A percentile compares a stretch with the other conserved stretches of the same genome.
These are phyloP conservation scores for Thinocorus orbignyianus DNA, from an alignment of 2,113 vertebrate species.

Conservation along the genomic window DNA sequence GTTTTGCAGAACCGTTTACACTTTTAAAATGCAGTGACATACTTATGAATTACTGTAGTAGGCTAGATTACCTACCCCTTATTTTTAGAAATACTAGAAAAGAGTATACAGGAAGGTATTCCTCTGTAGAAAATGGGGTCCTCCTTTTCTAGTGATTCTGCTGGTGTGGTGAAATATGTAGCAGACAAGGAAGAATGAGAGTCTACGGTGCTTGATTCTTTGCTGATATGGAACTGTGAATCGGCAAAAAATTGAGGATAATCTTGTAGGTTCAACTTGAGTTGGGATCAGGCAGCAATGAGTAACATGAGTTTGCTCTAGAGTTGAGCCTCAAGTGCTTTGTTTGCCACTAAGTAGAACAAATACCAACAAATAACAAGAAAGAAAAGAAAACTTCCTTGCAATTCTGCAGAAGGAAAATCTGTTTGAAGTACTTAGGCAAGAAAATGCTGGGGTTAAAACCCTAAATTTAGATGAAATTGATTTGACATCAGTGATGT, in stretches of 20 bases:
- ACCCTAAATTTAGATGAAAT: not conserved
- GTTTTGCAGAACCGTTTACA: rapidly evolving
- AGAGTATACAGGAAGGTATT: not conserved
- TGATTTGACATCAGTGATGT: not conserved
- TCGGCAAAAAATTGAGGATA: not conserved
- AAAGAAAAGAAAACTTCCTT: not conserved
- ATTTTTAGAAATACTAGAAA: not conserved
- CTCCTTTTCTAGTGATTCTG: not conserved
- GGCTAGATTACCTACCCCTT: not conserved
- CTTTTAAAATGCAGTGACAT: not conserved
- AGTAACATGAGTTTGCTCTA: not conserved
- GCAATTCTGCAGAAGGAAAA: not conserved
- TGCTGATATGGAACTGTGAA: not conserved
- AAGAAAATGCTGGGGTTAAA: not conserved
- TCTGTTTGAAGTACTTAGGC: not conserved
- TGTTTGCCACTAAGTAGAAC: not conserved
- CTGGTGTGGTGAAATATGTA: not conserved
- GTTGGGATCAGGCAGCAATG: not conserved
- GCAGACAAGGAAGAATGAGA: not conserved
- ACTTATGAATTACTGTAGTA: not conserved
- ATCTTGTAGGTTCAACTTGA: not conserved
- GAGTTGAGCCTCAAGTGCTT: not conserved
- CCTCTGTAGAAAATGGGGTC: not conserved
- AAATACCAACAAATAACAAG: not conserved
- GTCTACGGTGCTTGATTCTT: not conserved